Percentiles rank a stretch among this genome's conserved stretches.
Evolutionary conservation across 1,140 invertebrate species (phyloP).

Genomic region (Papilio dardanus): DNA sequence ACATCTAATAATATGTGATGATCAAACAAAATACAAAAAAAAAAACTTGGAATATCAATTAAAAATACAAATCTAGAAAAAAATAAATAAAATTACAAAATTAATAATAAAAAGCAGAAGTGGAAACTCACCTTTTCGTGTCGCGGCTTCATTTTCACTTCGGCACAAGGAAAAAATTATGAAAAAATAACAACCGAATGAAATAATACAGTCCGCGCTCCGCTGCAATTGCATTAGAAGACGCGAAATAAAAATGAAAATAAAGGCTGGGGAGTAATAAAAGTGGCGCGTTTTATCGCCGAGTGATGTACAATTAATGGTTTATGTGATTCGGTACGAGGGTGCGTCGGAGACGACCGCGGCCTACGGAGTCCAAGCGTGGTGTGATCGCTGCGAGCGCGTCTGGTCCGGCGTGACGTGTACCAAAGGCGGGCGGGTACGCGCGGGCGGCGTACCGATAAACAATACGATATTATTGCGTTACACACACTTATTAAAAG

Average conservation of each 20-base stretch:
- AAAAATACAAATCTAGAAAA: slow-evolving; percentile 20
- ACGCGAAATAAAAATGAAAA: slow-evolving; percentile 73
- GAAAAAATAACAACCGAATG: slow-evolving; percentile 60
- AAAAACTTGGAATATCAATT: slow-evolving; percentile 15
- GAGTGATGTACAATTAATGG: slow-evolving; percentile 73
- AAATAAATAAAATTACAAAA: slow-evolving; percentile 48
- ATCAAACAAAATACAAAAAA: slow-evolving; percentile 8
- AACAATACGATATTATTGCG: slow-evolving; percentile 73
- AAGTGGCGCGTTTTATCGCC: slow-evolving; percentile 69
- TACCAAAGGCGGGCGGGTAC: slow-evolving; percentile 43
- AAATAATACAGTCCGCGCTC: slow-evolving; percentile 65
- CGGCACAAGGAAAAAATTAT: slow-evolving; percentile 71
- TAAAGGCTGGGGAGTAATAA: slow-evolving; percentile 70
- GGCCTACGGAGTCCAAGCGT: slow-evolving; percentile 52
- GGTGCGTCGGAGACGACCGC: slow-evolving; percentile 51
- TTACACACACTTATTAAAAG: slow-evolving; percentile 73
- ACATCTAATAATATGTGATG: not conserved
- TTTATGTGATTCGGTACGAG: slow-evolving; percentile 64
- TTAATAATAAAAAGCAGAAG: slow-evolving; percentile 40
- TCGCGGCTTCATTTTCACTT: slow-evolving; percentile 60
- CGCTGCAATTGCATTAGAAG: slow-evolving; percentile 75
- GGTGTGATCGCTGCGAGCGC: slow-evolving; percentile 48
- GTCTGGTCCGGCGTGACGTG: slow-evolving; percentile 34
- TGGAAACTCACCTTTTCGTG: slow-evolving; percentile 55
- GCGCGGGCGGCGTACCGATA: slow-evolving; percentile 61